These are phyloP conservation scores for Steinernema carpocapsae DNA, from an alignment of 2,888 invertebrate genomes.

Conservation along the genomic window DNA sequence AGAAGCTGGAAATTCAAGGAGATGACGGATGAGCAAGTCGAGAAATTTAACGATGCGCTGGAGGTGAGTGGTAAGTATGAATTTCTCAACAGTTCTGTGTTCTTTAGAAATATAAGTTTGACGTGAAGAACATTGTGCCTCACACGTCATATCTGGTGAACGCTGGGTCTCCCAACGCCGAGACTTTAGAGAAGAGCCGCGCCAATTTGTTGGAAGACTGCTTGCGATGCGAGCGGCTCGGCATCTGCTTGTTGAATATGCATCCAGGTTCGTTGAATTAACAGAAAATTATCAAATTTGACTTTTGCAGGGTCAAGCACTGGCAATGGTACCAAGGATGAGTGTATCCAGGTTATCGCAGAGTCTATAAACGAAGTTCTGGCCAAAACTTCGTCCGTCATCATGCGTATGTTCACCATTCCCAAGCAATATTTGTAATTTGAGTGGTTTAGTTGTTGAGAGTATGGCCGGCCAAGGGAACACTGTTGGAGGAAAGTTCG, in stretches of 20 bases:
- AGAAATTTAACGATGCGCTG: slow-evolving; percentile 68
- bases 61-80: slow-evolving; percentile 34
- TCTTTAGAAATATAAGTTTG: slow-evolving; percentile 60
- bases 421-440: no score
- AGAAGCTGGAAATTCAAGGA: slow-evolving; percentile 61
- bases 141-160: slow-evolving; percentile 72
- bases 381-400: slow-evolving; percentile 50
- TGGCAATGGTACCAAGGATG: slow-evolving; percentile 64
- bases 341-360: slow-evolving; percentile 69
- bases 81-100: neutral
- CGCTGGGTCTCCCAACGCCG: slow-evolving; percentile 71
- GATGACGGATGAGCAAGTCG: slow-evolving; percentile 56
- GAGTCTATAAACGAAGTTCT: slow-evolving; percentile 70
- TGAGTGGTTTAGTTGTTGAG: slow-evolving; percentile 68
- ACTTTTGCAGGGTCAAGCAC: slow-evolving; percentile 68
- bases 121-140: slow-evolving; percentile 65
- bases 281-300: neutral
- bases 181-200: slow-evolving; percentile 67
- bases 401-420: slow-evolving; percentile 43
- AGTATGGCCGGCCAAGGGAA: slow-evolving; percentile 71
- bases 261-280: slow-evolving; percentile 70
- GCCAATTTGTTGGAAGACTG: slow-evolving; percentile 71
- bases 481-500: slow-evolving; percentile 71
- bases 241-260: slow-evolving; percentile 71
- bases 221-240: slow-evolving; percentile 71